Percentiles rank a stretch among this genome's conserved stretches.
These are phyloP conservation scores for Cheumatopsyche charites DNA, from an alignment of 1,140 invertebrate genomes.

Conservation along the genomic window DNA sequence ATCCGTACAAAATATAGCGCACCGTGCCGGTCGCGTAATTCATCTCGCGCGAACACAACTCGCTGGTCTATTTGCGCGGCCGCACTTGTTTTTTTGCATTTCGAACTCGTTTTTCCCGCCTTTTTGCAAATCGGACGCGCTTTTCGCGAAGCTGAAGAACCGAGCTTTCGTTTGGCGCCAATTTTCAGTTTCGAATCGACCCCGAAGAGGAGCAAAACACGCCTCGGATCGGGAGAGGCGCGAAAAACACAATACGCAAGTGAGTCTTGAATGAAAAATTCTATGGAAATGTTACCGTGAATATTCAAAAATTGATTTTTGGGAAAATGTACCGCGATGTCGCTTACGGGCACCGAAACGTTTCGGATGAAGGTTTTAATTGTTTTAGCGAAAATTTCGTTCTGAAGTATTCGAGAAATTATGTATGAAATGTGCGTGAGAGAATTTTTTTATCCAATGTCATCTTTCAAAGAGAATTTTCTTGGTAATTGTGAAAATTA, in stretches of 20 bases:
- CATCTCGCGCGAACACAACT: slow-evolving; percentile 30
- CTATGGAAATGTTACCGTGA: too few relatives aligned
- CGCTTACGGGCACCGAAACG: too few relatives aligned
- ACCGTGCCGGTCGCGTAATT: slow-evolving; percentile 22
- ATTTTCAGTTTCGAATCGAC: background rate
- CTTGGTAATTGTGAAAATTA: too few relatives aligned
- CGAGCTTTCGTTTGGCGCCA: too few relatives aligned
- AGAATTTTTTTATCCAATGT: too few relatives aligned
- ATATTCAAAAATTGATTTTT: background rate
- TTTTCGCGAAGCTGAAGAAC: too few relatives aligned
- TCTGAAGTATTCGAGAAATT: background rate
- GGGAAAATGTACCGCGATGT: background rate
- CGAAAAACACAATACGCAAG: background rate
- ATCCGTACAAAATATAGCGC: slow-evolving; percentile 26
- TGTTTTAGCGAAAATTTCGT: background rate
- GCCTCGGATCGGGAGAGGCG: background rate
- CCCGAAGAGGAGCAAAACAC: background rate
- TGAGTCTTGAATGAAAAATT: too few relatives aligned
- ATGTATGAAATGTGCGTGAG: background rate
- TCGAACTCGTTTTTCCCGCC: background rate
- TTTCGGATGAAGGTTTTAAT: background rate
- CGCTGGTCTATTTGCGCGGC: slow-evolving; percentile 1
- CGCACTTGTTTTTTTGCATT: background rate
- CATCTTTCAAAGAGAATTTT: too few relatives aligned
- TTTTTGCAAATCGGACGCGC: background rate